phyloP scores from a whole-genome alignment of 2,888 invertebrate species.

The Lapara coniferarum region DNA sequence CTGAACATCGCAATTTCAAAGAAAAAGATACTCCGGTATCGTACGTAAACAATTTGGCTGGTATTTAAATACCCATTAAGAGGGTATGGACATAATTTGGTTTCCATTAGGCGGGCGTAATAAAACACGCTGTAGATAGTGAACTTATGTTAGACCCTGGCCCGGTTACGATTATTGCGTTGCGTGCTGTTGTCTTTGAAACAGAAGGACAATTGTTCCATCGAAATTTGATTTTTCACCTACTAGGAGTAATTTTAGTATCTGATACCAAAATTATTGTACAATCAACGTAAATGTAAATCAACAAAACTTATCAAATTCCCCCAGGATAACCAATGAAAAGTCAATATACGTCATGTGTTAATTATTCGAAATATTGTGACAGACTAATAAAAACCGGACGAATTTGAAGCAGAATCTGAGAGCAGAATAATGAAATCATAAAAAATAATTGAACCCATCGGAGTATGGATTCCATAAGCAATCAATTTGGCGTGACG shows the following conservation, averaged over 20 bases:
- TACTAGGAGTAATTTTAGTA: not conserved
- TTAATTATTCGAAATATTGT: constrained; percentile 1
- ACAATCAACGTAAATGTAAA: no score
- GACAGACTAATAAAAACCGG: constrained; percentile 18
- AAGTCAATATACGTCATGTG: not conserved
- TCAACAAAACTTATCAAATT: not conserved
- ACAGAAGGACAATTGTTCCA: constrained; percentile 50
- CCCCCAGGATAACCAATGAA: not conserved
- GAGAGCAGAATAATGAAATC: constrained; percentile 34
- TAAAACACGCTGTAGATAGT: constrained; percentile 40
- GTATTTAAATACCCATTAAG: constrained; percentile 13
- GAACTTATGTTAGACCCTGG: constrained; percentile 50
- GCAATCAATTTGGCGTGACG: constrained; percentile 71
- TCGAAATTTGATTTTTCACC: constrained; percentile 47
- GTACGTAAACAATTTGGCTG: constrained; percentile 4
- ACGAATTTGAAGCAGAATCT: constrained; percentile 24
- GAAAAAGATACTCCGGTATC: not conserved
- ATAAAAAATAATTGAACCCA: constrained; percentile 27
- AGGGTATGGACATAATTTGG: constrained; percentile 2
- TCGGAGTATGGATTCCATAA: constrained; percentile 32
- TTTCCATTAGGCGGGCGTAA: not conserved
- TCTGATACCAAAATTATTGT: no score
- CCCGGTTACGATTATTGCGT: constrained; percentile 50
- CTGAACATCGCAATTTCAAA: no score
- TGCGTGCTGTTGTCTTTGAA: constrained; percentile 49